A percentile compares a stretch with the other conserved stretches of the same genome.
These are phyloP conservation scores for Corticium candelabrum DNA, from an alignment of 37 sponge, comb jelly and placozoan genomes.

Conservation along the genomic window DNA sequence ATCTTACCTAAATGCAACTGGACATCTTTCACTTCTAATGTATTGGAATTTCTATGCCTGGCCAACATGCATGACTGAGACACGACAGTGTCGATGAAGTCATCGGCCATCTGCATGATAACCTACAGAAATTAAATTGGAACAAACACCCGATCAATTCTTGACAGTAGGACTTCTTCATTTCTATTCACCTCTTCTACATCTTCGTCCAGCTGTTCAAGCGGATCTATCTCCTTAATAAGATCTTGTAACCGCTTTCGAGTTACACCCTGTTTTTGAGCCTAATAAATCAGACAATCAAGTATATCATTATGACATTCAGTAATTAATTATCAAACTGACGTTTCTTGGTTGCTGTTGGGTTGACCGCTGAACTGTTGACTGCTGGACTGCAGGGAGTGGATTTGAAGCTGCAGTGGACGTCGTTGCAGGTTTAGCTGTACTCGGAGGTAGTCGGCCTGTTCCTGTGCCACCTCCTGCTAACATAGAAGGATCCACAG, in stretches of 20 bases:
- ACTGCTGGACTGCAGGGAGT: too few species aligned
- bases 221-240: conserved; percentile 69
- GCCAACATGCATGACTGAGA: conserved; percentile 73
- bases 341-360: too few species aligned
- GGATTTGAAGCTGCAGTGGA: too few species aligned
- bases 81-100: conserved; percentile 84
- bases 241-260: conserved; percentile 65
- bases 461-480: too few species aligned
- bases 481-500: too few species aligned
- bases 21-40: conserved; percentile 68
- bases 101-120: conserved; percentile 84
- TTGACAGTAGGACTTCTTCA: not conserved
- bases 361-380: too few species aligned
- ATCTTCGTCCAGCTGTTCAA: conserved; percentile 82
- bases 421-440: too few species aligned
- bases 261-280: conserved; percentile 26
- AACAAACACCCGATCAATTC: not conserved
- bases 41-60: conserved; percentile 74
- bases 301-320: too few species aligned
- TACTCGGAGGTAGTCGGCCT: too few species aligned
- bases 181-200: conserved; percentile 63
- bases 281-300: too few species aligned
- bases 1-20: conserved; percentile 53
- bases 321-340: too few species aligned
- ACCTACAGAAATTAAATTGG: conserved; percentile 17